These are phyloP conservation scores for Bolinopsis microptera DNA, from an alignment of 37 sponge, comb jelly and placozoan genomes.

Conservation along the genomic window DNA sequence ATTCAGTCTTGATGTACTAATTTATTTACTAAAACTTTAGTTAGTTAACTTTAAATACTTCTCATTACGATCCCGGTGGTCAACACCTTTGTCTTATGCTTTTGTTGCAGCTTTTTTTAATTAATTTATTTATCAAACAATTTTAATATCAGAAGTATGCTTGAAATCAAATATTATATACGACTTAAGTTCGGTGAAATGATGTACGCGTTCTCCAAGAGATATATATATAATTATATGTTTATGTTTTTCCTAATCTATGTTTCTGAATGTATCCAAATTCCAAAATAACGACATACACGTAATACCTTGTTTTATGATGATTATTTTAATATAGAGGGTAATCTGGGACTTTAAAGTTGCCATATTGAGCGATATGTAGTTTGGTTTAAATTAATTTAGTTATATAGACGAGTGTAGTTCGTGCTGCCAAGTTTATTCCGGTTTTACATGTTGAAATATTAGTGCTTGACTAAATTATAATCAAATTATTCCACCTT, in stretches of 20 bases:
- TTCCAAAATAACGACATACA: not conserved
- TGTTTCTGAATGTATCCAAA: not conserved
- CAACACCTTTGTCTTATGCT: not conserved
- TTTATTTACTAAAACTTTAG: not conserved
- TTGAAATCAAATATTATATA: not conserved
- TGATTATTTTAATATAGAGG: not conserved
- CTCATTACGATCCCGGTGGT: not conserved
- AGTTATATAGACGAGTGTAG: not conserved
- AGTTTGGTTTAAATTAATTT: not conserved
- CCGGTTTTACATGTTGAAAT: not conserved
- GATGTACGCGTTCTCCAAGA: not conserved
- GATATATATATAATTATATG: not conserved
- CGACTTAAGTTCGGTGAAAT: not conserved
- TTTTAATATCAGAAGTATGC: not conserved
- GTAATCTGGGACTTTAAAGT: not conserved
- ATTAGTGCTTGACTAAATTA: not conserved
- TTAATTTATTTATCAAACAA: not conserved
- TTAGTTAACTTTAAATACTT: not conserved
- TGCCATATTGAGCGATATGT: not conserved
- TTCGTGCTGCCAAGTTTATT: not conserved
- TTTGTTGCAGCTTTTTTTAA: not conserved
- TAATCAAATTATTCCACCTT: not conserved
- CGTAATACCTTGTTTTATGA: no score
- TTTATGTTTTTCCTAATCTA: not conserved
- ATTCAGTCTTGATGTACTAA: not conserved